phyloP scores from a whole-genome alignment of 2,113 vertebrate species.

The Lampris incognitus region DNA sequence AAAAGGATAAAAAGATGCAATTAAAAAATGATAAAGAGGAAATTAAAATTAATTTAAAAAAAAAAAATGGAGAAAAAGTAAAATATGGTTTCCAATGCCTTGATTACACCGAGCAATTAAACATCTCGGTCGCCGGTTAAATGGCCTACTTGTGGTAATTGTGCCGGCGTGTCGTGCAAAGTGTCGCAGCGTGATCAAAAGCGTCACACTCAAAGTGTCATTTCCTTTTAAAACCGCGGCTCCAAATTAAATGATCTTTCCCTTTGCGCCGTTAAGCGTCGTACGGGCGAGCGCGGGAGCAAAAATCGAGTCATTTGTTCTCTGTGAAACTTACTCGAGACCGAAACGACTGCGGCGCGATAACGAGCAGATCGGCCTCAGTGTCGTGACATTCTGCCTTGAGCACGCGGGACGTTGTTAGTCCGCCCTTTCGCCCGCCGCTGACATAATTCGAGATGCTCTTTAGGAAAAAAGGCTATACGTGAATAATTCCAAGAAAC shows the following conservation, averaged over 20 bases:
- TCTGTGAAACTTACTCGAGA: conserved; percentile 25
- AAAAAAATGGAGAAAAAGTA: background rate
- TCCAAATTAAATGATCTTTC: background rate
- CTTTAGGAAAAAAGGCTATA: conserved; percentile 48
- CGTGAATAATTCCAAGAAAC: conserved; percentile 59
- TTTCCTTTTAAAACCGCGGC: background rate
- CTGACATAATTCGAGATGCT: conserved; percentile 37
- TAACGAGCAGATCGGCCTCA: conserved; percentile 27
- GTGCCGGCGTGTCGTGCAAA: background rate
- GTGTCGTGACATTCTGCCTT: conserved; percentile 37
- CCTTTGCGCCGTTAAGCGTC: conserved; percentile 14
- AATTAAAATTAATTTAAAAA: background rate
- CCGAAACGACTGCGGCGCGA: conserved; percentile 30
- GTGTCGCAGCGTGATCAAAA: no score
- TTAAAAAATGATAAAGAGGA: background rate
- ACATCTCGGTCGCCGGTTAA: background rate
- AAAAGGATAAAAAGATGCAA: background rate
- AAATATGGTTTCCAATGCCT: background rate
- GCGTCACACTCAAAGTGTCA: no score
- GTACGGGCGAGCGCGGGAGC: background rate
- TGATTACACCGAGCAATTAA: background rate
- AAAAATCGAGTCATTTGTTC: background rate
- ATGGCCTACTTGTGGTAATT: background rate
- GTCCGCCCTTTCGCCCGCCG: conserved; percentile 37
- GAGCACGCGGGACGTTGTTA: conserved; percentile 31